Evolutionary conservation across 2,888 invertebrate species (phyloP).

Genomic region (Apodemia zela): DNA sequence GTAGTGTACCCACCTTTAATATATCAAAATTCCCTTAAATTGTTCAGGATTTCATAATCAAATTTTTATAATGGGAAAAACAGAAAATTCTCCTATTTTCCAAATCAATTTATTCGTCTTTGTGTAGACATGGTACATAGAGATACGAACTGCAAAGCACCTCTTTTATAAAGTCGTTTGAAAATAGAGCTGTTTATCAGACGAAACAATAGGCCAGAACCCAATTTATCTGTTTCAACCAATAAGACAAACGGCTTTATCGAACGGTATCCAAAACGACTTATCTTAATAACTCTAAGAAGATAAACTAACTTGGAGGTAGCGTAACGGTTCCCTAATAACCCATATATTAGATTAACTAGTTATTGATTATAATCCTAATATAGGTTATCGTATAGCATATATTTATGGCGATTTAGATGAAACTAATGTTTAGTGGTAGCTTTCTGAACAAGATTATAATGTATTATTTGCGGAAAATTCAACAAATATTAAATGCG

Average conservation of each 20-base stretch:
- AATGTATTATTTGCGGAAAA: too few relatives aligned
- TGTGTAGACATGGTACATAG: too few relatives aligned
- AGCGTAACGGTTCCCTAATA: conserved; percentile 19
- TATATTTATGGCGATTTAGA: neutral
- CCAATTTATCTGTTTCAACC: conserved; percentile 31
- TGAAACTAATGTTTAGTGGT: neutral
- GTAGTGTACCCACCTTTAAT: too few relatives aligned
- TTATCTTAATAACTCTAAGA: conserved; percentile 75
- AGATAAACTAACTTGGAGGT: conserved; percentile 48
- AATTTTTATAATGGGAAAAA: too few relatives aligned
- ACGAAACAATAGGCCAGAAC: conserved; percentile 27
- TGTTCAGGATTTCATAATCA: too few relatives aligned
- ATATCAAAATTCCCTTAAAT: too few relatives aligned
- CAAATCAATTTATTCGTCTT: too few relatives aligned
- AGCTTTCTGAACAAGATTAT: neutral
- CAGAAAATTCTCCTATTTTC: too few relatives aligned
- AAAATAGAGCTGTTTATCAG: conserved; percentile 45
- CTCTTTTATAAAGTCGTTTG: neutral
- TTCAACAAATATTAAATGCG: too few relatives aligned
- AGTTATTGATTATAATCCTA: conserved; percentile 9
- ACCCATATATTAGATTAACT: conserved; percentile 21
- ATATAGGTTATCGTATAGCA: neutral
- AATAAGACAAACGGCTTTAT: conserved; percentile 53
- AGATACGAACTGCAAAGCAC: too few relatives aligned
- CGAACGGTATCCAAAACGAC: conserved; percentile 52